Base-by-base conservation (phyloP, 2,888 invertebrate genomes). In the Paralinhomoeus sp. region DNA sequence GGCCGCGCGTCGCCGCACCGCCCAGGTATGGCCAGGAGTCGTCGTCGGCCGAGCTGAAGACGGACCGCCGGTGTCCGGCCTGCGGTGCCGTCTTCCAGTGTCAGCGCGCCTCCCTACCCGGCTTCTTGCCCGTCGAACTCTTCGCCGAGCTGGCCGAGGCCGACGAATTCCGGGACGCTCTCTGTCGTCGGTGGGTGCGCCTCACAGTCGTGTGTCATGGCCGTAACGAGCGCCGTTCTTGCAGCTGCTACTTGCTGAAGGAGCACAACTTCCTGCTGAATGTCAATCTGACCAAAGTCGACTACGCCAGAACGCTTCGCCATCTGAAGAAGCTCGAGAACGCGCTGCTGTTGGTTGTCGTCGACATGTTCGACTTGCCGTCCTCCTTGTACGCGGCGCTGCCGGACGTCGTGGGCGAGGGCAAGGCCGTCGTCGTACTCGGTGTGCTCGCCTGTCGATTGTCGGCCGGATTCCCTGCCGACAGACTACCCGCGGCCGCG, bases 281-380 rank as follows among this genome's bases (percentile, higher is more conserved):
- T 63, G 76, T 87, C 0, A 75, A 74, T 51, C 79, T 87, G 37
- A 54, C 55, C 24, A 45, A 51, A 9, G 56, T 59, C 17, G 59
- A 61, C 47, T 61, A 61, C 47, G 43, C 47, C 18, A 40, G 47
- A 20, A 50, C 58, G 53, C 54, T 61, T 57, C 47, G 50, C 5
- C 57, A 55, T 39, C 45, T 61, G 44, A 54, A 52, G 44, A 46
- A 52, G 34, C 42, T 52, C 24, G 52, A 59, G 17, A 56, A 54
- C 38, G 58, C 62, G n/a, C 45, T 85, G 27, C 76, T 82, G 1
- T 54, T 93, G 18, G 64, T 91, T 12, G 73, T 91, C 62, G 77
- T 93, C 2, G 93, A 93, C 65, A 67, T 93, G 18, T 67, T 78
- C 12, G 89, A 91, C 64, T 80, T 83, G 60, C 82, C 84, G 0